phyloP scores from a whole-genome alignment of 2,113 vertebrate genomes.

The Ranitomeya imitator region DNA sequence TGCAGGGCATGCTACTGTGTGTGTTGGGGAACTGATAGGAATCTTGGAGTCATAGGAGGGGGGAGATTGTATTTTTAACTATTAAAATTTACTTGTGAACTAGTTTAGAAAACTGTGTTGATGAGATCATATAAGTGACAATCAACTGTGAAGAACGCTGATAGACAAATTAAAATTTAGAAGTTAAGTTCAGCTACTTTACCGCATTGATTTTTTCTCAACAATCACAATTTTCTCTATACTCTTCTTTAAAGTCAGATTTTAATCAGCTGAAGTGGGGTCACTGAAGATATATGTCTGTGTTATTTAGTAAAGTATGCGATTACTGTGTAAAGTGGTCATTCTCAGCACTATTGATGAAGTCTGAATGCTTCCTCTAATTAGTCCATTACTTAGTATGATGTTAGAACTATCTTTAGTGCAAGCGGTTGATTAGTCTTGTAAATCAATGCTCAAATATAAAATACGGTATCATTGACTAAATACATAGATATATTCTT shows the following conservation, averaged over 20 bases:
- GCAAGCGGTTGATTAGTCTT: constrained; percentile 6
- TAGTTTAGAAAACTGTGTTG: constrained; percentile 13
- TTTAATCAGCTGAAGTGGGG: constrained; percentile 47
- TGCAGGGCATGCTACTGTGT: constrained; percentile 22
- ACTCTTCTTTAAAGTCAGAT: not conserved
- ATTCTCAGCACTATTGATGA: constrained; percentile 43
- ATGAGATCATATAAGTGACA: constrained; percentile 9
- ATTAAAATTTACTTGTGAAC: constrained; percentile 19
- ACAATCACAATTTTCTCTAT: constrained; percentile 11
- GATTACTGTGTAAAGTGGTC: constrained; percentile 60
- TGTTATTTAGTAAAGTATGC: constrained; percentile 54
- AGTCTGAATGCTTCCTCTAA: not conserved
- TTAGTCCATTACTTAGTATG: constrained; percentile 29
- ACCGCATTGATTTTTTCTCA: constrained; percentile 6
- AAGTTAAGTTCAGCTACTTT: constrained; percentile 17
- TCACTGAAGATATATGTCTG: constrained; percentile 52
- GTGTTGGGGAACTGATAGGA: constrained; percentile 1
- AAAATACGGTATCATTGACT: not conserved
- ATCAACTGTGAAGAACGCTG: constrained; percentile 4
- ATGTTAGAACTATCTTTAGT: not conserved
- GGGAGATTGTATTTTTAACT: not conserved
- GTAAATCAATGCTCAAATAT: not conserved
- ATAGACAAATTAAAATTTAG: constrained; percentile 27
- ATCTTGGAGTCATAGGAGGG: not conserved
- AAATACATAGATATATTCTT: not conserved